phyloP scores from a whole-genome alignment of 1,140 invertebrate species.

The Calosoma granatense region DNA sequence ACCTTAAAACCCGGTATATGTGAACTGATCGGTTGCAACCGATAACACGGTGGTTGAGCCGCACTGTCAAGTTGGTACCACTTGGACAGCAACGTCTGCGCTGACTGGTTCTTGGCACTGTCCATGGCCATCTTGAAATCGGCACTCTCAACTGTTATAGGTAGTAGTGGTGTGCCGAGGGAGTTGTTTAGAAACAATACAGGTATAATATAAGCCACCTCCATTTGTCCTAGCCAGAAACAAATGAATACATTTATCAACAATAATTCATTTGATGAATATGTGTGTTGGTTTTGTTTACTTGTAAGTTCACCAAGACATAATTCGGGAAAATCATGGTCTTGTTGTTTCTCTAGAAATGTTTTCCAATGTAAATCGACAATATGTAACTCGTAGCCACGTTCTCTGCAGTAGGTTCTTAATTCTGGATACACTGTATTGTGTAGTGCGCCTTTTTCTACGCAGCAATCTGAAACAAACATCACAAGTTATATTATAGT shows the following conservation, averaged over 20 bases:
- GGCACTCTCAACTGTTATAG: slow-evolving; percentile 61
- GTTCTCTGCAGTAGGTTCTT: slow-evolving; percentile 43
- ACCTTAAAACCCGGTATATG: slow-evolving; percentile 42
- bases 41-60: slow-evolving; percentile 64
- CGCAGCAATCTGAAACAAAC: slow-evolving; percentile 45
- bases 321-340: slow-evolving; percentile 62
- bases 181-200: slow-evolving; percentile 65
- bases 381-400: slow-evolving; percentile 58
- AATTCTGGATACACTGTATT: slow-evolving; percentile 52
- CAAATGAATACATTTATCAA: not conserved
- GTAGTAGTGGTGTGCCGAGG: slow-evolving; percentile 61
- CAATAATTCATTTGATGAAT: no score
- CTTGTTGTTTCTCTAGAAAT: slow-evolving; percentile 50
- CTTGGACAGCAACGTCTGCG: slow-evolving; percentile 40
- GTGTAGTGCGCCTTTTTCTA: slow-evolving; percentile 54
- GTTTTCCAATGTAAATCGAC: slow-evolving; percentile 60
- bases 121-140: slow-evolving; percentile 64
- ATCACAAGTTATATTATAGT: slow-evolving; percentile 10
- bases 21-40: slow-evolving; percentile 48
- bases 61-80: slow-evolving; percentile 47
- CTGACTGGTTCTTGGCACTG: slow-evolving; percentile 44
- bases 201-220: slow-evolving; percentile 60
- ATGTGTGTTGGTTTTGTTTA: no score
- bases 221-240: slow-evolving; percentile 48
- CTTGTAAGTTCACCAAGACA: slow-evolving; percentile 61